Conservation (phyloP, 2,888 invertebrate species). For the Melanchra persicariae region DNA sequence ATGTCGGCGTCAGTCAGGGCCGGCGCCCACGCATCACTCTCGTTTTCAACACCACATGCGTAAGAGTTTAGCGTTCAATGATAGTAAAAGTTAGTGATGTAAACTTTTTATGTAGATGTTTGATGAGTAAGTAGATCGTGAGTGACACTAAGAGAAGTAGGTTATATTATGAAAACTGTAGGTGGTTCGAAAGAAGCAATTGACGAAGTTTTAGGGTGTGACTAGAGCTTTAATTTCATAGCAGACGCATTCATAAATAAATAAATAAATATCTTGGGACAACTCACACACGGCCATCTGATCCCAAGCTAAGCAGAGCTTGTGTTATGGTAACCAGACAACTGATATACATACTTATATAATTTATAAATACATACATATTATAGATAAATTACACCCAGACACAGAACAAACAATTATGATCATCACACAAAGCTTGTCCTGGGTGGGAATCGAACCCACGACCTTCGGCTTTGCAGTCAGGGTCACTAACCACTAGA, state of each 20-base stretch:
- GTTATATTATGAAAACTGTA: not conserved
- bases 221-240: conserved; percentile 12
- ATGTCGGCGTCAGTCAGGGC: conserved; percentile 71
- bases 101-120: conserved; percentile 15
- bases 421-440: too few species aligned
- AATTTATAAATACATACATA: too few species aligned
- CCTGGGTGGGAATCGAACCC: too few species aligned
- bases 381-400: too few species aligned
- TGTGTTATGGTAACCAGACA: too few species aligned
- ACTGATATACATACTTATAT: too few species aligned
- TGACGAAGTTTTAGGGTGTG: not conserved
- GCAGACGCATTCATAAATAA: not conserved
- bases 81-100: conserved; percentile 56
- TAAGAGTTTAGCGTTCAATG: conserved; percentile 48
- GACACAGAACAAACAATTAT: too few species aligned
- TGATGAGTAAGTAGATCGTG: conserved; percentile 12
- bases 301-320: too few species aligned
- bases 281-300: too few species aligned
- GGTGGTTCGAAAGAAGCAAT: not conserved
- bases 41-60: conserved; percentile 73
- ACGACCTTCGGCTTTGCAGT: too few species aligned
- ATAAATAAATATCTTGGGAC: too few species aligned
- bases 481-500: too few species aligned
- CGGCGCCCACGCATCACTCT: conserved; percentile 76
- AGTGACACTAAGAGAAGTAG: conserved; percentile 17